phyloP scores from a whole-genome alignment of 2,113 vertebrate species.

The Halichoerus grypus region DNA sequence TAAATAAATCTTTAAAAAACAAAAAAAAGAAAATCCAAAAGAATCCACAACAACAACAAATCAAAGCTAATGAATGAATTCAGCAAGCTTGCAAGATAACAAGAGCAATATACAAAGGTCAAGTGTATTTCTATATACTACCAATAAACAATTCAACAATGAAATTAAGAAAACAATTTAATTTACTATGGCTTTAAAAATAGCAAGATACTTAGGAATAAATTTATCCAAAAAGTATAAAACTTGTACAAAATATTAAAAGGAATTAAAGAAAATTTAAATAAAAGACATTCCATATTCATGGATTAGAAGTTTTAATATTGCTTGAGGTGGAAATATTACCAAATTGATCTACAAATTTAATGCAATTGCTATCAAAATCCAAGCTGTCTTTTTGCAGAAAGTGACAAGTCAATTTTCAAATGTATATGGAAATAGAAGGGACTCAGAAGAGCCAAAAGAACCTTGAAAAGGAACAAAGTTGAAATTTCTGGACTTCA shows the following conservation, averaged over 20 bases:
- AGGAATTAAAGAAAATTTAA: neutral
- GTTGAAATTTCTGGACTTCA: neutral
- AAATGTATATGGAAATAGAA: neutral
- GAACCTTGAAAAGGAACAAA: neutral
- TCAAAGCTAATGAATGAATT: neutral
- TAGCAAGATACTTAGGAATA: neutral
- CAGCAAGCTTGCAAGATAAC: neutral
- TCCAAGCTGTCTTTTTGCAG: neutral
- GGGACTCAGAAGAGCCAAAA: neutral
- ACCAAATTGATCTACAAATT: neutral
- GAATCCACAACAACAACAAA: neutral
- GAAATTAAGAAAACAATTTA: neutral
- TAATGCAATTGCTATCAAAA: neutral
- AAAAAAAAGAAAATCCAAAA: neutral
- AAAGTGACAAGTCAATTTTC: neutral
- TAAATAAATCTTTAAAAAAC: too few relatives aligned
- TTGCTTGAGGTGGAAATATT: neutral
- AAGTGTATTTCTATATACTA: neutral
- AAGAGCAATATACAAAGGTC: neutral
- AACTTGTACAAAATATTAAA: neutral
- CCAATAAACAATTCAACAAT: neutral
- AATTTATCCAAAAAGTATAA: neutral
- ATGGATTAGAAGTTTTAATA: neutral
- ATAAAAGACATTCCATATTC: neutral
- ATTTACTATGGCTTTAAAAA: neutral